Base-by-base conservation (phyloP, 2,888 invertebrate genomes). In the Rutpela maculata region DNA sequence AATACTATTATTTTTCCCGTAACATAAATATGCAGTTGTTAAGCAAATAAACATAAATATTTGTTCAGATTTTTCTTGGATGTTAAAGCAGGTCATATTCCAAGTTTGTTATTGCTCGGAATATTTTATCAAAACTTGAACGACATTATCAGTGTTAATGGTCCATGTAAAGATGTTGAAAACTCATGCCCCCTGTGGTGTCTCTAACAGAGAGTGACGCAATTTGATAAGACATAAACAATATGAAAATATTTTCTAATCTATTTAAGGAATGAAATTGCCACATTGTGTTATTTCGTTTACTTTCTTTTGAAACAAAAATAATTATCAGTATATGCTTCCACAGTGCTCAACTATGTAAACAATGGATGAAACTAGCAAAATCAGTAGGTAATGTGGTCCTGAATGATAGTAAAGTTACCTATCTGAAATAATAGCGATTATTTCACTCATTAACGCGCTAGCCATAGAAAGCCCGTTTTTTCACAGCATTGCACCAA, bases 1-100 rank as follows among this genome's bases (percentile, higher is more conserved):
- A 76, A 74, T 60, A 62, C 26, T 75, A 65, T 71, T 74, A 69
- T 72, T 66, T 60, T 55, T 65, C 22, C 56, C 17, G n/a, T 56
- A 56, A 19, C 26, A 69, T 26, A 68, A 68, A 70, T 43, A 70
- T 70, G 43, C 59, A 50, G 17, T 69, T 55, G 22, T 70, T 60
- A n/a, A 18, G 31, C 12, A 9, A 50, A 69, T 38, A 60, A 59
- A 50, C 43, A 69, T 69, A 60, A 70, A 70, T 60, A 70, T 60
- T 67, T 67, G 50, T 26, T 17, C 22, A 22, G 31, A 67, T 17
- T 35, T n/a, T 67, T 50, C 67, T 65, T n/a, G 10, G 31, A 56
- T 50, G 50, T 31, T 22, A 50, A 55, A 60, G 7, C 19, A 62
- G 70, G 59, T 70, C 70, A 69, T 50, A 26, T 38, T 59, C 35